Conservation (phyloP, 92 coral and sea anemone species). For the Heliopora coerulea region DNA sequence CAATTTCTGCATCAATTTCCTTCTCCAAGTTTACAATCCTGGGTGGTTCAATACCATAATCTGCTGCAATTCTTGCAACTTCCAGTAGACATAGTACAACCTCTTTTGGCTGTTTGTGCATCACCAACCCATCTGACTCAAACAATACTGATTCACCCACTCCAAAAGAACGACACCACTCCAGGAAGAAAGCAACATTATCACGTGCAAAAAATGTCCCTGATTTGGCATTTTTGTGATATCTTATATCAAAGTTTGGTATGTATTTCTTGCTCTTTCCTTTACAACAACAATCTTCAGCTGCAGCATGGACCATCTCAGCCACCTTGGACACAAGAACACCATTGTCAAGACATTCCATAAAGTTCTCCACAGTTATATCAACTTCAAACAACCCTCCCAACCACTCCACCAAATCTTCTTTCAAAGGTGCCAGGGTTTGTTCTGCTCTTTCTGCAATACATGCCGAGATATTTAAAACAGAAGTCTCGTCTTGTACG, state of each 20-base stretch:
- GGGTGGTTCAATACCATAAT: constrained; percentile 93
- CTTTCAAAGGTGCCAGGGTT: constrained; percentile 76
- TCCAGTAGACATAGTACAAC: constrained; percentile 84
- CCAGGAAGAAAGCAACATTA: constrained; percentile 83
- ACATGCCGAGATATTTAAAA: constrained; percentile 52
- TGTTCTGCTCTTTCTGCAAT: constrained; percentile 81
- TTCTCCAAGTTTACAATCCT: constrained; percentile 80
- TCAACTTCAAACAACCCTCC: constrained; percentile 73
- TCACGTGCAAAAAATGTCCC: constrained; percentile 97
- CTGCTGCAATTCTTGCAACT: constrained; percentile 84
- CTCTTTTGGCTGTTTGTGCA: constrained; percentile 91
- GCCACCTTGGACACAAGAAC: constrained; percentile 89
- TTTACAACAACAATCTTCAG: constrained; percentile 59
- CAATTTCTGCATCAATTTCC: constrained; percentile 95
- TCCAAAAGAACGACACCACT: constrained; percentile 91
- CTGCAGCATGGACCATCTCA: constrained; percentile 80
- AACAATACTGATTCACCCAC: constrained; percentile 88
- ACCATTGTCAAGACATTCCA: constrained; percentile 85
- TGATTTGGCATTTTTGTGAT: constrained; percentile 86
- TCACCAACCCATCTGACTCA: constrained; percentile 93
- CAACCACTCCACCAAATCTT: constrained; percentile 92
- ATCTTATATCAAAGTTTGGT: constrained; percentile 66
- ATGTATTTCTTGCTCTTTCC: constrained; percentile 55
- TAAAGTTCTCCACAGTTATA: constrained; percentile 74
- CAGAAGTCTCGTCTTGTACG: constrained; percentile 16